Conservation (phyloP, 2,797 vertebrate species). For the Orientallactaga sibirica region DNA sequence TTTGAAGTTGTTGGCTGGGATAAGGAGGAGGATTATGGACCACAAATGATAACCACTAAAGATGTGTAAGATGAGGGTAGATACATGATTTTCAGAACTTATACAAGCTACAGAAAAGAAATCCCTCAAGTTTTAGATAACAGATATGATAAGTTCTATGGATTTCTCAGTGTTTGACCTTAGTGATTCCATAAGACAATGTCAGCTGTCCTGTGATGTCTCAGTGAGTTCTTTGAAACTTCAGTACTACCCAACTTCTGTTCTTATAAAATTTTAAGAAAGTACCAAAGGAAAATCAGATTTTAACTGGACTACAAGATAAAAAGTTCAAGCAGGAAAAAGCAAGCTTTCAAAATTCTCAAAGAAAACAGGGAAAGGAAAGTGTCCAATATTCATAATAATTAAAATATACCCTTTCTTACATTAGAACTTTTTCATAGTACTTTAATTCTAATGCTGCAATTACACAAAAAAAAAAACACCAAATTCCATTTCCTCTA, state of each 20-base stretch:
- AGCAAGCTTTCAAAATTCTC: neutral
- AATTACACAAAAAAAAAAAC: neutral
- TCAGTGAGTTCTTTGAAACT: constrained; percentile 40
- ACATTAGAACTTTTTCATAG: constrained; percentile 40
- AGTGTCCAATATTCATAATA: neutral
- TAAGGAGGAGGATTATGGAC: neutral
- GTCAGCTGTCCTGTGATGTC: neutral
- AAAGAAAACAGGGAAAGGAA: constrained; percentile 35
- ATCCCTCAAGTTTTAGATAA: constrained; percentile 19
- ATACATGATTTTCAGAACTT: constrained; percentile 25
- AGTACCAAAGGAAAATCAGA: constrained; percentile 38
- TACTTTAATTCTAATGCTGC: constrained; percentile 29
- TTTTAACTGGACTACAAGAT: neutral
- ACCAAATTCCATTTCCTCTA: constrained; percentile 47
- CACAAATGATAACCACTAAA: neutral
- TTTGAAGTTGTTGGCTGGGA: neutral
- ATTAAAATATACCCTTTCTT: constrained; percentile 18
- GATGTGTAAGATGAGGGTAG: neutral
- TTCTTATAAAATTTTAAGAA: neutral
- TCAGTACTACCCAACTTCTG: constrained; percentile 1
- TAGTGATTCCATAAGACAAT: neutral
- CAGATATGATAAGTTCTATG: neutral
- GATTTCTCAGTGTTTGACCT: constrained; percentile 26
- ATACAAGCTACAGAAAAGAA: constrained; percentile 30
- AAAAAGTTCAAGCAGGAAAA: constrained; percentile 49